These are phyloP conservation scores for Drosophila rhopaloa DNA, from an alignment of 1,140 invertebrate species.

Conservation along the genomic window DNA sequence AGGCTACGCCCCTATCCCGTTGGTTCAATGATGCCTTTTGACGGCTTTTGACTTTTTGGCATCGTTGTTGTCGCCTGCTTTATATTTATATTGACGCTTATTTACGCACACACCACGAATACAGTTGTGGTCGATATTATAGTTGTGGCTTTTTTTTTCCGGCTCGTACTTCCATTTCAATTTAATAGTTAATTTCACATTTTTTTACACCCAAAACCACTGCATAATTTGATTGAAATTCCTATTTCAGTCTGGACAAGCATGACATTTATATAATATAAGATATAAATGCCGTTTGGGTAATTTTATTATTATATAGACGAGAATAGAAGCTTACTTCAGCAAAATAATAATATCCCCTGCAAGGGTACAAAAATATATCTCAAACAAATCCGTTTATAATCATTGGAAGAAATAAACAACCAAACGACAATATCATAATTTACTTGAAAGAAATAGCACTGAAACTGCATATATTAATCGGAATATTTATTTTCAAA, in stretches of 20 bases:
- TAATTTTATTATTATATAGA: not conserved
- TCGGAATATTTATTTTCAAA: too few species aligned
- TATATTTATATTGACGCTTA: slow-evolving; percentile 67
- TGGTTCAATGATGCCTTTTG: slow-evolving; percentile 64
- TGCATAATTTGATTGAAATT: not conserved
- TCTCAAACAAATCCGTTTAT: not conserved
- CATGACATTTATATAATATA: not conserved
- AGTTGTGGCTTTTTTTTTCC: slow-evolving; percentile 5
- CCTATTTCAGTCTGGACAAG: not conserved
- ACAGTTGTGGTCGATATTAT: slow-evolving; percentile 13
- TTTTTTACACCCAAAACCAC: not conserved
- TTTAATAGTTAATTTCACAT: not conserved
- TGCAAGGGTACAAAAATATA: not conserved
- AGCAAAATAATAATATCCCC: too few species aligned
- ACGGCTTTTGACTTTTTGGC: slow-evolving; percentile 72
- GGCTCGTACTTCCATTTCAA: not conserved
- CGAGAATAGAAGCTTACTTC: too few species aligned
- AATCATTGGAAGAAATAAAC: too few species aligned
- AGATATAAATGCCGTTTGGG: not conserved
- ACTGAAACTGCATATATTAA: too few species aligned
- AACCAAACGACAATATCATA: too few species aligned
- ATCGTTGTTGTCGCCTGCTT: slow-evolving; percentile 48
- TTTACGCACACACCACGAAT: not conserved
- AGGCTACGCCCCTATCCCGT: not conserved
- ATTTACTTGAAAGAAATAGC: too few species aligned